A percentile compares a stretch with the other conserved stretches of the same genome.
phyloP scores from a whole-genome alignment of 2,113 vertebrate species.

The Microtus ochrogaster region DNA sequence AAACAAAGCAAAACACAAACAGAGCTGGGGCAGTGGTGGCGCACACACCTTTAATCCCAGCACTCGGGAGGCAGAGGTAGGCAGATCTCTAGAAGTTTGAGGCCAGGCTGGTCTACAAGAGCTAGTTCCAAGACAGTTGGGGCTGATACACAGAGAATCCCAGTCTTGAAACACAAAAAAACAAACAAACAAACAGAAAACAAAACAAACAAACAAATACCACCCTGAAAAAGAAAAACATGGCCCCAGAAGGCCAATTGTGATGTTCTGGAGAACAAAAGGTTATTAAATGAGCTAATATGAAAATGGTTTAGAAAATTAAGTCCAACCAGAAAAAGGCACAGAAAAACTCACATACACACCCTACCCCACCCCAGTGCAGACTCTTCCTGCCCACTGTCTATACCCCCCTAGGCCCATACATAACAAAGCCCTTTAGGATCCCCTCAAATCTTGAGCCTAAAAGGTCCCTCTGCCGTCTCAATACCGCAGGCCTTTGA shows the following conservation, averaged over 20 bases:
- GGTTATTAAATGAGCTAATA: neutral
- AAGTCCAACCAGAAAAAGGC: neutral
- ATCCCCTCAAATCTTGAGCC: neutral
- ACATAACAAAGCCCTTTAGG: neutral
- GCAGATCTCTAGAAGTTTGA: too few species aligned
- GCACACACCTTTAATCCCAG: too few species aligned
- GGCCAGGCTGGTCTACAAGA: too few species aligned
- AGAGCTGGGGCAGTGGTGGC: too few species aligned
- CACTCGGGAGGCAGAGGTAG: too few species aligned
- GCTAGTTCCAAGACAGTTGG: too few species aligned
- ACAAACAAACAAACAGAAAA: neutral
- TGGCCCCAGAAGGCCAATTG: neutral
- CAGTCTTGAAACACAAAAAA: too few species aligned
- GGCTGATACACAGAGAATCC: too few species aligned
- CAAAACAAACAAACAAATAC: neutral
- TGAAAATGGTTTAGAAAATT: neutral
- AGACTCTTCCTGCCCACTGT: neutral
- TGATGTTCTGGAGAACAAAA: neutral
- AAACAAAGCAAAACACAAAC: neutral
- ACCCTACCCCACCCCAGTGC: too few species aligned
- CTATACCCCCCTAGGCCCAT: neutral
- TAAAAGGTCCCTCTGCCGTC: neutral
- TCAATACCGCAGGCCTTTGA: neutral
- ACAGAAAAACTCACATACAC: neutral
- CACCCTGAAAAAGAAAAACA: neutral